phyloP scores from a whole-genome alignment of 1,140 invertebrate species.

The Helicoverpa armigera region DNA sequence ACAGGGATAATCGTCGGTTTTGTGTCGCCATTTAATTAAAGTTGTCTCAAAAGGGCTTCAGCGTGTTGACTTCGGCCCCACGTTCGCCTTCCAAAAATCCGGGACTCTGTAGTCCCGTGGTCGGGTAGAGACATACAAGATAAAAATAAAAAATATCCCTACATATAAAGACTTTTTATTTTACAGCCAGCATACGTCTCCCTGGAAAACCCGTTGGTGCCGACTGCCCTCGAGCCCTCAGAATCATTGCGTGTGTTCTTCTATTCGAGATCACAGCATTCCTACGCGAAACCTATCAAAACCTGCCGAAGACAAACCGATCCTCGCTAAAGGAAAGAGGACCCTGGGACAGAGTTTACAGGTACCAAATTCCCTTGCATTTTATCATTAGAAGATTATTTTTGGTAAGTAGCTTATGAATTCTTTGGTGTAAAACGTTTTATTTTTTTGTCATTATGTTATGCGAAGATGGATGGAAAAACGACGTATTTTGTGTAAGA shows the following conservation, averaged over 20 bases:
- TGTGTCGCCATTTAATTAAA: no score
- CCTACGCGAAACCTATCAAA: slow-evolving; percentile 97
- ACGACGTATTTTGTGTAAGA: slow-evolving; percentile 85
- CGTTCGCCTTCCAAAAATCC: no score
- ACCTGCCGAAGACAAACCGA: slow-evolving; percentile 91
- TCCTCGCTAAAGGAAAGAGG: slow-evolving; percentile 91
- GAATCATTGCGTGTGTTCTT: slow-evolving; percentile 96
- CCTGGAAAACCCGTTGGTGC: slow-evolving; percentile 90
- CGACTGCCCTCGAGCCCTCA: slow-evolving; percentile 96
- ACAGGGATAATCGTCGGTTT: no score
- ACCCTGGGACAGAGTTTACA: slow-evolving; percentile 93
- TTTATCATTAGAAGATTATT: slow-evolving; percentile 44
- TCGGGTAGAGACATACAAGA: no score
- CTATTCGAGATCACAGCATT: slow-evolving; percentile 99
- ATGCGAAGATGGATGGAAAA: slow-evolving; percentile 85
- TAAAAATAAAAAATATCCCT: no score
- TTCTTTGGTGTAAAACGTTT: slow-evolving; percentile 75
- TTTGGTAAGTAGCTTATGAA: slow-evolving; percentile 78
- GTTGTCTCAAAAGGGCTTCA: no score
- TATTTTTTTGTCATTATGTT: slow-evolving; percentile 84
- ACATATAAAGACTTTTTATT: slow-evolving; percentile 25
- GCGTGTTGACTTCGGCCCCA: no score
- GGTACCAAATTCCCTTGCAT: slow-evolving; percentile 73
- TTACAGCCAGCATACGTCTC: slow-evolving; percentile 93
- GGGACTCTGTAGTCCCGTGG: no score